Evolutionary conservation across 2,888 invertebrate genomes (phyloP), one percentile per base, ranked within the genome.

Genomic region (Sepiola atlantica): DNA sequence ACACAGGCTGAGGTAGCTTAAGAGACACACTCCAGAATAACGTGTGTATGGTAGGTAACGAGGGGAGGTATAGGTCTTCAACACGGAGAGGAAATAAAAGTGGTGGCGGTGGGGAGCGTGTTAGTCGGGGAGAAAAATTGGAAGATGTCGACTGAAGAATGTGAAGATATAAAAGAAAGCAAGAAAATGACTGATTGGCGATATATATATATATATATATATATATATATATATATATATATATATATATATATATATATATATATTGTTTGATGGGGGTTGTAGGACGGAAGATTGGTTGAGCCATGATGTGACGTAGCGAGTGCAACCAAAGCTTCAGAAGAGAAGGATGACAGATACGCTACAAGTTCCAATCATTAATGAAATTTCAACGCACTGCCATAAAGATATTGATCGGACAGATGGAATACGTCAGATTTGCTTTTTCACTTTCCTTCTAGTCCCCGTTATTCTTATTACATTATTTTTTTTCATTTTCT

Each of bases 331-430:
- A 77, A n/a, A 77, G 77, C n/a, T 32, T n/a, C n/a, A 77, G 32
- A 77, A 77, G 16, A 77, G 77, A 32, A 32, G 77, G 32, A 77
- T 77, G 77, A n/a, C 77, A 77, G 77, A 77, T 77, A n/a, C n/a
- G 32, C n/a, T 32, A 77, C 77, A 77, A 77, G 77, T 77, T 77
- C 77, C n/a, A 77, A 77, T 32, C 77, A 77, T 77, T 77, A 77
- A 77, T 77, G 77, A 77, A 77, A 77, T 77, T 77, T 77, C 77
- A n/a, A n/a, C 77, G 77, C n/a, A n/a, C 32, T 77, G 77, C 77
- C 77, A 77, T 77, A n/a, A 16, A 32, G 77, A 77, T 77, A 77
- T 77, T 77, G 77, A 77, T 77, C 77, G 77, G 32, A 18, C 77
- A 32, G n/a, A 77, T 32, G n/a, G 77, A 77, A 77, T 77, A 77